A percentile compares a stretch with the other conserved stretches of the same genome.
Evolutionary conservation across 2,888 invertebrate genomes (phyloP).

Genomic region (Parnassius glacialis): DNA sequence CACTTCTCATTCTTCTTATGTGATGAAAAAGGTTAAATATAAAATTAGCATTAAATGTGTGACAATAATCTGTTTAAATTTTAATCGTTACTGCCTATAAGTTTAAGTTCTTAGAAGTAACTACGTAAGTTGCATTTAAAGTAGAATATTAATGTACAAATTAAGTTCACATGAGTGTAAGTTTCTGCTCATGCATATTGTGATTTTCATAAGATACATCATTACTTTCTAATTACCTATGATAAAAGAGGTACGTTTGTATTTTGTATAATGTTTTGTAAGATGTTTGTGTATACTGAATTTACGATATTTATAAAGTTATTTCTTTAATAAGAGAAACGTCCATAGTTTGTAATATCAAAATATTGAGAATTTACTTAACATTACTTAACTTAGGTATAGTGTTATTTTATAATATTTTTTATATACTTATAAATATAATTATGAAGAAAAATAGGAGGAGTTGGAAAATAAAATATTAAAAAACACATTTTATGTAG

Average conservation of each 20-base stretch:
- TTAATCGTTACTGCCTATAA: conserved; percentile 39
- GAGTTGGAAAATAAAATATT: conserved; percentile 30
- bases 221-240: conserved; percentile 21
- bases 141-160: conserved; percentile 72
- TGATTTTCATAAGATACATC: conserved; percentile 50
- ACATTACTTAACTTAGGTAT: conserved; percentile 41
- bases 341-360: conserved; percentile 50
- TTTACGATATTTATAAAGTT: conserved; percentile 41
- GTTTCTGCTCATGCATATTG: conserved; percentile 62
- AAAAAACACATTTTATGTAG: conserved; percentile 3
- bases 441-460: conserved; percentile 32
- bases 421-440: conserved; percentile 45
- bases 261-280: conserved; percentile 32
- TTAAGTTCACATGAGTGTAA: conserved; percentile 63
- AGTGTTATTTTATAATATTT: conserved; percentile 52
- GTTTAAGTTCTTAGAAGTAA: conserved; percentile 32
- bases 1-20: conserved; percentile 37
- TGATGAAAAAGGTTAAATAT: conserved; percentile 34
- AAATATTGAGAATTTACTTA: conserved; percentile 36
- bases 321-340: conserved; percentile 35
- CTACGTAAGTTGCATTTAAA: conserved; percentile 69
- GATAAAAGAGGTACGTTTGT: conserved; percentile 32
- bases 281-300: conserved; percentile 43
- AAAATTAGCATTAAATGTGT: conserved; percentile 30
- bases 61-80: conserved; percentile 40